These are phyloP conservation scores for Chrysopilus asiliformis DNA, from an alignment of 2,888 invertebrate genomes.

Conservation along the genomic window DNA sequence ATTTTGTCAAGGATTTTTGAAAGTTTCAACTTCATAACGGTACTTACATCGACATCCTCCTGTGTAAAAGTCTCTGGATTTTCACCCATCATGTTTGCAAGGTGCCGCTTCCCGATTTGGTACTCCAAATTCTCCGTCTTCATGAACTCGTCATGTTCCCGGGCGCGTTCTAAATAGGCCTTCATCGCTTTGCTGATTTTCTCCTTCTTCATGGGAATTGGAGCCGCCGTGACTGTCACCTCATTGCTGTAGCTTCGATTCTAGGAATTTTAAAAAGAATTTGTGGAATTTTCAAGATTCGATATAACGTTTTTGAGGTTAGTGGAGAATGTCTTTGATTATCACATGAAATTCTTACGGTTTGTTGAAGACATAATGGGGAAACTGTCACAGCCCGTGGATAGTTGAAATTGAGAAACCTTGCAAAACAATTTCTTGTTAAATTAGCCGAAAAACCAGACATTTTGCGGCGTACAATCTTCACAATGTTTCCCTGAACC, in stretches of 20 bases:
- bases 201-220: conserved; percentile 37
- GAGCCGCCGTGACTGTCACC: conserved; percentile 27
- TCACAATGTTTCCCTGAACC: too few species aligned
- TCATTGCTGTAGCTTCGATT: conserved; percentile 13
- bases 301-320: too few species aligned
- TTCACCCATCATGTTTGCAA: conserved; percentile 98
- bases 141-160: conserved; percentile 73
- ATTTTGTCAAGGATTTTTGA: not conserved
- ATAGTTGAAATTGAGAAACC: too few species aligned
- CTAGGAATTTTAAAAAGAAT: too few species aligned
- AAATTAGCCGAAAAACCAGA: too few species aligned
- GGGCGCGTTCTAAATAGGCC: conserved; percentile 71
- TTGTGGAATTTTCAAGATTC: too few species aligned
- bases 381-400: too few species aligned
- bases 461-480: too few species aligned
- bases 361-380: too few species aligned
- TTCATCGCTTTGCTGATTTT: conserved; percentile 80
- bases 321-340: too few species aligned
- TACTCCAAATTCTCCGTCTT: conserved; percentile 63
- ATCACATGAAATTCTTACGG: too few species aligned
- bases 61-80: conserved; percentile 82
- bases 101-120: conserved; percentile 83
- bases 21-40: not conserved
- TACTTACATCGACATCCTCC: conserved; percentile 65
- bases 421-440: too few species aligned